Conservation (phyloP, 1,140 invertebrate species). For the Drosophila orena region DNA sequence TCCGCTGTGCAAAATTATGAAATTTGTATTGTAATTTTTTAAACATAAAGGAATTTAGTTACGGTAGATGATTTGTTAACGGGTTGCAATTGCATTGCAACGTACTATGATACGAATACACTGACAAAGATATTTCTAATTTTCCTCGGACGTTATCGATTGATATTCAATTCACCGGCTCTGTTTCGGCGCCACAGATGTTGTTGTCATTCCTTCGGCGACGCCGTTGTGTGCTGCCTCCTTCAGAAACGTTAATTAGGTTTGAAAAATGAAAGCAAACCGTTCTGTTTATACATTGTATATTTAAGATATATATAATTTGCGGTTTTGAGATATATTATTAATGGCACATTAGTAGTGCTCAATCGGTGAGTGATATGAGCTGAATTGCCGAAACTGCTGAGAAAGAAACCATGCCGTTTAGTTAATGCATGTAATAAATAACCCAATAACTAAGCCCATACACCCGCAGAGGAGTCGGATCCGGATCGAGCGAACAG, state of each 20-base stretch:
- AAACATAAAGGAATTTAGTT: background rate
- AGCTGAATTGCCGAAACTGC: background rate
- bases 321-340: background rate
- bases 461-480: background rate
- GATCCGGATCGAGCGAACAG: background rate
- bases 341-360: background rate
- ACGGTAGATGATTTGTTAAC: background rate
- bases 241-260: too few species aligned
- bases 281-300: too few species aligned
- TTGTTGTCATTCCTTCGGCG: conserved; percentile 10
- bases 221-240: conserved; percentile 11
- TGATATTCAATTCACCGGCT: background rate
- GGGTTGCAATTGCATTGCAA: background rate
- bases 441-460: background rate
- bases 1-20: background rate
- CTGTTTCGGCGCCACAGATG: conserved; percentile 18
- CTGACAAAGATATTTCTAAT: too few species aligned
- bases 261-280: background rate
- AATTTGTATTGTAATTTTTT: background rate
- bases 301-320: too few species aligned
- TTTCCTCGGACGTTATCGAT: background rate
- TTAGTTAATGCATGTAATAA: background rate
- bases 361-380: background rate
- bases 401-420: background rate
- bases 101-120: background rate